Evolutionary conservation across 2,888 invertebrate genomes (phyloP), one percentile per base, ranked within the genome.

Genomic region (Perithous albicinctus): DNA sequence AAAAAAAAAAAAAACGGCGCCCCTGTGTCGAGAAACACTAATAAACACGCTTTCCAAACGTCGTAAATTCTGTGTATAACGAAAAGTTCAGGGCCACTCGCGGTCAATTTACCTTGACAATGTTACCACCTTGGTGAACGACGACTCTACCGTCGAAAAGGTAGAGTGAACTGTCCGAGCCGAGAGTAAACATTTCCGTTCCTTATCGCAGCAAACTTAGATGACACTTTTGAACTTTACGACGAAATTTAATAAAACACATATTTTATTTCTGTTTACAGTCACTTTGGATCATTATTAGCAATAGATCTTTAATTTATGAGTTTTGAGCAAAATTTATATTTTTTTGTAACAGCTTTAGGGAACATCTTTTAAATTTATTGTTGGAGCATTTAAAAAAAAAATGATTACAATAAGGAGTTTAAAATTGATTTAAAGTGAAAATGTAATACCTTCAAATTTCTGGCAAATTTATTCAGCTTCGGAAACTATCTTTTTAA

Each of bases 71-170:
- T 4, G 54, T n/a, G 54, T 18, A 35, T n/a, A n/a, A 54, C 51
- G 43, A 46, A n/a, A n/a, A n/a, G 12, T 18, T 15, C 20, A 26
- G 23, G n/a, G n/a, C n/a, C 41, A 12, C 12, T 29, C 15, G 12
- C 3, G 10, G 7, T 15, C 18, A n/a, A 75, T 72, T n/a, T 84
- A 86, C 86, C 86, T 86, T 85, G 32, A 86, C 74, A 61, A 86
- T 63, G 64, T 86, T 82, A 72, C 86, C 86, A 4, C 86, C 86
- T n/a, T 63, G 83, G 80, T 85, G 84, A 48, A 86, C 69, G 59
- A 86, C 67, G 64, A 85, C 76, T 84, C 75, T 84, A 18, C 79
- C 74, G 12, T 84, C 82, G 56, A 70, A 66, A 70, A 82, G 59
- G n/a, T 54, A 69, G 18, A 82, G 64, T 23, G 79, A 80, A 48